Base-by-base conservation (phyloP, 2,888 invertebrate genomes). In the Nemurella pictetii region DNA sequence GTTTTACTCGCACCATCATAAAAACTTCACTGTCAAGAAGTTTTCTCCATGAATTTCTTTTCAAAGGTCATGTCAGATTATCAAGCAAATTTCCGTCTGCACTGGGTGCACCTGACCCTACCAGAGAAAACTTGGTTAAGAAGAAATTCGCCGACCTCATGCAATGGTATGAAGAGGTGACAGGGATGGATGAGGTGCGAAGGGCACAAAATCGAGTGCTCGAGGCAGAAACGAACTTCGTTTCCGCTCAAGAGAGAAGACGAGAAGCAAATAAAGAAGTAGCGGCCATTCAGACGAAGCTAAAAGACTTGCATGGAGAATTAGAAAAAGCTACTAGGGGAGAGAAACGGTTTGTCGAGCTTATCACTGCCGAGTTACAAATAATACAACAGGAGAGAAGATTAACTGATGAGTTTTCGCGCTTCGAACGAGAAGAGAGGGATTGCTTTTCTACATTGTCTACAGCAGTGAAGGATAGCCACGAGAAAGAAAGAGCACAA, bases 401-500 rank as follows among this genome's bases (percentile, higher is more conserved):
- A 30, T 84, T 95, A 0, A 90, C 93, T 0, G 90, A 92, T 0
- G 90, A 93, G 20, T 95, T 96, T 88, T 91, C 93, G 15, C 91
- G 92, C 0, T 92, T 93, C 0, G 97, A 97, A 89, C 92, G 94
- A 80, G 92, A 93, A n/a, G 97, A 97, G 89, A 90, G 96, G 2
- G 95, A 95, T 84, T 90, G 93, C 15, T 96, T 96, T 89, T 93
- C 94, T 0, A 92, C 93, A 0, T 93, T 96, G 89, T 95, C 95
- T 0, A 94, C 94, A 27, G 94, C 95, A 0, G 94, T 97, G 0
- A 93, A 96, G 87, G 93, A 95, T 87, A 95, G 95, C 26, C 96
- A 97, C 89, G 97, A 97, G 89, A 92, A 95, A 85, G 97, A 97
- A 89, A 90, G 96, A 72, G 94, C 95, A 0, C 95, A 96, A 88